Conservation (phyloP, 2,888 invertebrate species). For the Trichogramma evanescens region DNA sequence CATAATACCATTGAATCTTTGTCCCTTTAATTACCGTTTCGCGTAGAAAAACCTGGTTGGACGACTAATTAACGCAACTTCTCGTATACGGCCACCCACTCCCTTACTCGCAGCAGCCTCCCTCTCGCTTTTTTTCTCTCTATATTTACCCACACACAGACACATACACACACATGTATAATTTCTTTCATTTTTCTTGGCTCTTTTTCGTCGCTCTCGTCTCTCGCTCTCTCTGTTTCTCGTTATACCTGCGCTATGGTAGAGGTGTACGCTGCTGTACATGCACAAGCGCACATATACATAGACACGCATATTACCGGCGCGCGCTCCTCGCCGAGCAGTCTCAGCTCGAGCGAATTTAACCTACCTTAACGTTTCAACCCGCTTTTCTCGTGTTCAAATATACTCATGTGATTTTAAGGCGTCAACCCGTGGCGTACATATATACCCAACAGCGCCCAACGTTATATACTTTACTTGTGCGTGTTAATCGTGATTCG, state of each 20-base stretch:
- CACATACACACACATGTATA: neutral
- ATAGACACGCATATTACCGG: conserved; percentile 5
- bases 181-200: no score
- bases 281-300: no score
- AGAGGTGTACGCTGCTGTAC: no score
- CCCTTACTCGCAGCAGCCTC: neutral
- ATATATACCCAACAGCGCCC: neutral
- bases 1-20: conserved; percentile 4
- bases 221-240: no score
- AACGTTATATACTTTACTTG: neutral
- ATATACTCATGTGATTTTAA: neutral
- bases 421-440: no score
- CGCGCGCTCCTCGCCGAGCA: neutral
- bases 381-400: neutral
- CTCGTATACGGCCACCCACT: neutral
- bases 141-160: neutral
- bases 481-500: conserved; percentile 16
- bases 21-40: conserved; percentile 19
- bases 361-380: neutral
- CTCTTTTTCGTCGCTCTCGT: no score
- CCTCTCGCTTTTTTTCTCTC: neutral
- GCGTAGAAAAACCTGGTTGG: conserved; percentile 8
- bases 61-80: conserved; percentile 18
- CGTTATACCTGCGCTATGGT: no score
- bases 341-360: neutral